Evolutionary conservation across 2,888 invertebrate genomes (phyloP), one percentile per base, ranked within the genome.

Genomic region (Caenorhabditis doughertyi): DNA sequence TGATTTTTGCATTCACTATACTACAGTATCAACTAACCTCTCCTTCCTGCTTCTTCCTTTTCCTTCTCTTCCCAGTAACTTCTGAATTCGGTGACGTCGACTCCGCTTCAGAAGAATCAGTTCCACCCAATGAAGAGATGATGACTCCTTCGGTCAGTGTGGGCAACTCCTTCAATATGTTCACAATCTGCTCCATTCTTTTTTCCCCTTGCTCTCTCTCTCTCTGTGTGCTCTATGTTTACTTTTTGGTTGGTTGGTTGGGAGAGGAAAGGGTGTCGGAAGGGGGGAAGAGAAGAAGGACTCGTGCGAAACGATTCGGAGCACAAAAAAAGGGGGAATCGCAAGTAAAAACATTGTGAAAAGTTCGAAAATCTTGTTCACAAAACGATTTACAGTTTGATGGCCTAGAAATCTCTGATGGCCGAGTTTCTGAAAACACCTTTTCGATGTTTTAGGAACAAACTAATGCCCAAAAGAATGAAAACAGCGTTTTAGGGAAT

Each of bases 171-270:
- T 83, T 83, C 44, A 83, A 79, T 71, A 79, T 79, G 74, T 71
- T 83, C 74, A 79, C 83, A 79, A 83, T 83, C 55, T 83, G 83
- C 70, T 83, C 83, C 83, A 83, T 83, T 70, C 58, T 68, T 47
- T 60, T 58, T 29, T 47, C 27, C 32, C 55, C 25, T 53, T 58
- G 73, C 73, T 64, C 64, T 67, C 13, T n/a, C n/a, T n/a, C n/a
- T n/a, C 35, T 39, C 39, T 32, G 32, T 55, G 55, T 9, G 4
- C 32, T 21, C 56, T 49, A 71, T 81, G 81, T 81, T 74, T 77
- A 81, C 71, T 72, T 81, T 77, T 77, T 77, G 68, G 71, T 71
- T 67, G 65, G 55, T 32, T 35, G n/a, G 29, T 72, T 56, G n/a
- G n/a, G n/a, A n/a, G n/a, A n/a, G n/a, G n/a, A n/a, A n/a, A n/a